Conservation (phyloP, 1,140 invertebrate species). For the Xylocopa sonorina region DNA sequence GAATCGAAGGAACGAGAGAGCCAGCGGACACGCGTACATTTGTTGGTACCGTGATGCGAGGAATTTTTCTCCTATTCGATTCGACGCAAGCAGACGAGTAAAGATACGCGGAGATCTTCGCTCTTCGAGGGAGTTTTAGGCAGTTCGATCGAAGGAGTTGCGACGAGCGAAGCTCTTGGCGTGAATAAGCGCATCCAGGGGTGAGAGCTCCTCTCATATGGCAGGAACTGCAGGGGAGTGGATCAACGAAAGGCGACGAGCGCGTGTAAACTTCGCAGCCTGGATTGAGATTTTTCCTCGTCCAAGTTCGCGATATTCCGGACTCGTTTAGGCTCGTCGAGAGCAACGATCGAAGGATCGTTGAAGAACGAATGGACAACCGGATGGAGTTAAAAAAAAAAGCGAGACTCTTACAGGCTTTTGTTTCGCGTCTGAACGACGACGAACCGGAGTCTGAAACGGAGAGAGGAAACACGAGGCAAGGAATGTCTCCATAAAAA, state of each 20-base stretch:
- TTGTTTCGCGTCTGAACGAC: not conserved
- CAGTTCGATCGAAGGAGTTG: not conserved
- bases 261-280: conserved; percentile 17
- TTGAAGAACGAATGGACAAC: not conserved
- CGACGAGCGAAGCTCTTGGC: not conserved
- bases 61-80: no score
- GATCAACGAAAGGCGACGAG: conserved; percentile 13
- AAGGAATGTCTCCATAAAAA: conserved; percentile 34
- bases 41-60: no score
- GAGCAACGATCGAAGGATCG: not conserved
- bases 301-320: not conserved
- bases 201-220: not conserved
- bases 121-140: not conserved
- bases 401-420: conserved; percentile 6
- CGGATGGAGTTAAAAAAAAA: not conserved
- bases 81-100: no score
- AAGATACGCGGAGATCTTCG: no score
- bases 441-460: not conserved
- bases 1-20: not conserved
- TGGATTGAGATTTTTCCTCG: conserved; percentile 1
- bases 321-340: not conserved
- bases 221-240: not conserved
- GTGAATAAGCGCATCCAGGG: not conserved
- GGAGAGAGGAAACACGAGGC: not conserved
- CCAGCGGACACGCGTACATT: not conserved